phyloP scores from a whole-genome alignment of 2,888 invertebrate genomes.

The Blera fallax region DNA sequence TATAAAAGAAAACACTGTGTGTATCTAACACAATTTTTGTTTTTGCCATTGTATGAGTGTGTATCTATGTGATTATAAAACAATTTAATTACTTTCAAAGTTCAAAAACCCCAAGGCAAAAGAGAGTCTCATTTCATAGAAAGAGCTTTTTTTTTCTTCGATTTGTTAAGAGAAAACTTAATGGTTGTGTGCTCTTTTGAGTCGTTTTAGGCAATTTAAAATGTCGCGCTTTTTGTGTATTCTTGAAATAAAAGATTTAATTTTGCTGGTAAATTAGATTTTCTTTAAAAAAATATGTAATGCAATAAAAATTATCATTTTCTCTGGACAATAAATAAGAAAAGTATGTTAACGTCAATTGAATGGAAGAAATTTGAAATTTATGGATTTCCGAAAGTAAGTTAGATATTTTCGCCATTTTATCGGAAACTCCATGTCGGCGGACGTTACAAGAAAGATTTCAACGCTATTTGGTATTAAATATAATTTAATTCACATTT shows the following conservation, averaged over 20 bases:
- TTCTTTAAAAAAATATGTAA: neutral
- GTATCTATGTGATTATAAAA: constrained; percentile 27
- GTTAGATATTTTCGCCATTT: constrained; percentile 58
- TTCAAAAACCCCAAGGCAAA: constrained; percentile 62
- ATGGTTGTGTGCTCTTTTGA: neutral
- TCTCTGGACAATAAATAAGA: neutral
- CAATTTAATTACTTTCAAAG: constrained; percentile 63
- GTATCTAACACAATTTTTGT: constrained; percentile 14
- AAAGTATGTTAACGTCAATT: neutral
- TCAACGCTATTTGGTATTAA: neutral
- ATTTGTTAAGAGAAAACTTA: neutral
- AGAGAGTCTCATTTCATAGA: constrained; percentile 11
- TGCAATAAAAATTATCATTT: neutral
- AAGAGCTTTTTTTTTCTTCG: constrained; percentile 16
- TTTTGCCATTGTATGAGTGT: neutral
- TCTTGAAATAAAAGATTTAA: neutral
- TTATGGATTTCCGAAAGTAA: neutral
- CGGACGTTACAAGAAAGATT: neutral
- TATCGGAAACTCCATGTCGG: constrained; percentile 39
- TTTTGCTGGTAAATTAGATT: neutral
- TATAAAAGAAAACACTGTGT: neutral
- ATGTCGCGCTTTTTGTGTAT: neutral
- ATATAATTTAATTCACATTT: neutral
- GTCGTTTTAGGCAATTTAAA: neutral
- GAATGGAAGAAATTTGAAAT: neutral